Percentiles rank a stretch among this genome's conserved stretches.
Evolutionary conservation across 1,140 invertebrate genomes (phyloP).

Genomic region (Lepidurus apus): DNA sequence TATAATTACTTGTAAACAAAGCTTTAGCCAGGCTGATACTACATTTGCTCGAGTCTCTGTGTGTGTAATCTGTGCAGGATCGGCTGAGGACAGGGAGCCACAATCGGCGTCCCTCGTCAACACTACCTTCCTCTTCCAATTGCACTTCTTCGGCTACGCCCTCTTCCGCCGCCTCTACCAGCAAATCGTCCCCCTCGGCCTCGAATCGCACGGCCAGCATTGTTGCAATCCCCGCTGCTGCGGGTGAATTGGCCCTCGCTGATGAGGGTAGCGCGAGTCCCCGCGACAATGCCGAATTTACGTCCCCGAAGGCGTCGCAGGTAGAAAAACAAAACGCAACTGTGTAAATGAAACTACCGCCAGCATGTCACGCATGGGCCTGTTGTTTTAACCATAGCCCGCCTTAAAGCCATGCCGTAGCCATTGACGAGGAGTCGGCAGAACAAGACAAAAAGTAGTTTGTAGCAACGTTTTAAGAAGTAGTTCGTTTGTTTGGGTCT

Average conservation of each 20-base stretch:
- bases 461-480: too few relatives aligned
- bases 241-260: neutral
- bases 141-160: neutral
- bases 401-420: too few relatives aligned
- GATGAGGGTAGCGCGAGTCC: neutral
- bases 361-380: neutral
- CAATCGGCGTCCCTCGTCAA: neutral
- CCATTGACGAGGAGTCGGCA: too few relatives aligned
- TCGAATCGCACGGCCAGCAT: conserved; percentile 3
- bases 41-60: neutral
- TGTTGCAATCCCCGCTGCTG: conserved; percentile 6
- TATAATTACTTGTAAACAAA: neutral
- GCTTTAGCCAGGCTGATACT: neutral
- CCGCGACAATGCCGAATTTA: conserved; percentile 6
- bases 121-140: neutral
- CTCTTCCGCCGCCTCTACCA: conserved; percentile 8
- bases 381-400: neutral
- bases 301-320: neutral
- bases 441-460: too few relatives aligned
- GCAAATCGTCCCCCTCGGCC: neutral
- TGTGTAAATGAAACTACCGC: neutral
- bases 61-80: conserved; percentile 1
- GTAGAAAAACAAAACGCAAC: neutral
- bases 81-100: neutral
- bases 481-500: too few relatives aligned